Evolutionary conservation across 2,113 vertebrate genomes (phyloP).

Genomic region (Enhydra lutris): DNA sequence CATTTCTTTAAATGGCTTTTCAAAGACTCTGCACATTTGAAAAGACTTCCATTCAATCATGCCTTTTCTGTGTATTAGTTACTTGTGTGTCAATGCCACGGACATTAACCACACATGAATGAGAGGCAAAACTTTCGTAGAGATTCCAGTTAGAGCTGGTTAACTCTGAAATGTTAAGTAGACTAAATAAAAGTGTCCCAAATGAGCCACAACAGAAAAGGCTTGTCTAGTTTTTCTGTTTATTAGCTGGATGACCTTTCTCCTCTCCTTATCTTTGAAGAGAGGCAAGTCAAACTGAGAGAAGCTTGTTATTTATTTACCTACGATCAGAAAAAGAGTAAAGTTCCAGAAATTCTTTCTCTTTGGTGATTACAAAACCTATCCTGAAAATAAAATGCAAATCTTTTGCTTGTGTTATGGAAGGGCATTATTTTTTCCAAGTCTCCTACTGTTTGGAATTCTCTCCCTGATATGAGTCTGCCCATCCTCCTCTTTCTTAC

Average conservation of each 20-base stretch:
- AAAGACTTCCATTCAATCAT: not conserved
- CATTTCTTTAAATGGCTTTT: not conserved
- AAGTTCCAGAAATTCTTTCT: not conserved
- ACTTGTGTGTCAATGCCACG: not conserved
- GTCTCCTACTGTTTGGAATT: not conserved
- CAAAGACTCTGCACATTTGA: not conserved
- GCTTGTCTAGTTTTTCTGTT: not conserved
- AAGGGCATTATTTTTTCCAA: not conserved
- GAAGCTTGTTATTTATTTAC: slow-evolving; percentile 17
- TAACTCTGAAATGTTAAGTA: not conserved
- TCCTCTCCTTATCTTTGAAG: not conserved
- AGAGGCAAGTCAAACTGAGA: not conserved
- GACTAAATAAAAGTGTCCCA: not conserved
- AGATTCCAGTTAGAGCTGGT: not conserved
- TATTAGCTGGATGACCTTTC: slow-evolving; percentile 57
- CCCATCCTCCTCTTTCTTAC: fast-evolving
- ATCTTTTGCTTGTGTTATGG: not conserved
- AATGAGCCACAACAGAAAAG: not conserved
- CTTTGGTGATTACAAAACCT: not conserved
- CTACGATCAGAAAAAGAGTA: not conserved
- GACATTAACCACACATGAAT: not conserved
- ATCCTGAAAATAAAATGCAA: not conserved
- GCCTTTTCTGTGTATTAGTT: not conserved
- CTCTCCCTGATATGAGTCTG: fast-evolving
- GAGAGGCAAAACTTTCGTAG: not conserved